Conservation (phyloP, 2,113 vertebrate genomes). For the Spea bombifrons region DNA sequence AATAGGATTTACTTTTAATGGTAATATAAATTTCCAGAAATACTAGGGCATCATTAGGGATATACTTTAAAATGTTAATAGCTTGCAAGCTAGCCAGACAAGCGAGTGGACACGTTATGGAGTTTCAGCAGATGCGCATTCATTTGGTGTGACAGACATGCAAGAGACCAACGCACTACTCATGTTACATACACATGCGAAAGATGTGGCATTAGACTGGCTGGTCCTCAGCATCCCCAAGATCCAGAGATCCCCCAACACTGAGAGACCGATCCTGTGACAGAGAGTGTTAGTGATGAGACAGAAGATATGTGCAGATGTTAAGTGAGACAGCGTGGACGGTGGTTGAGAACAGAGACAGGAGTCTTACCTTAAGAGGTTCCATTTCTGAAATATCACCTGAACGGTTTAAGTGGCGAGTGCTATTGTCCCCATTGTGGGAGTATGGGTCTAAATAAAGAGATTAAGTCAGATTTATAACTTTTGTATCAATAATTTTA, state of each 20-base stretch:
- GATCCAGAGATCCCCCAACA: conserved; percentile 40
- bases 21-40: too few species aligned
- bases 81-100: too few species aligned
- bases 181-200: conserved; percentile 36
- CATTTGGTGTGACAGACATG: background rate
- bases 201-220: conserved; percentile 34
- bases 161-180: background rate
- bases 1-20: too few species aligned
- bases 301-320: background rate
- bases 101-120: too few species aligned
- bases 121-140: background rate
- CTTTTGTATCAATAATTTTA: too few species aligned
- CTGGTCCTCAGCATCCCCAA: conserved; percentile 43
- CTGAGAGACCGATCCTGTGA: conserved; percentile 37
- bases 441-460: background rate
- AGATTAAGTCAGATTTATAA: background rate
- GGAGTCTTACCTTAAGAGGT: conserved; percentile 69
- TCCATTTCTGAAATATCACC: conserved; percentile 80
- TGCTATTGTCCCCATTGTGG: background rate
- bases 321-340: background rate
- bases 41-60: too few species aligned
- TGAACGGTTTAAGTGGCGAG: conserved; percentile 73
- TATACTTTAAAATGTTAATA: too few species aligned
- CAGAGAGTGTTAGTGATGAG: conserved; percentile 12
- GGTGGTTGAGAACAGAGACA: background rate